Evolutionary conservation across 2,113 vertebrate species (phyloP), one percentile per base, ranked within the genome.

Genomic region (Fukomys damarensis): DNA sequence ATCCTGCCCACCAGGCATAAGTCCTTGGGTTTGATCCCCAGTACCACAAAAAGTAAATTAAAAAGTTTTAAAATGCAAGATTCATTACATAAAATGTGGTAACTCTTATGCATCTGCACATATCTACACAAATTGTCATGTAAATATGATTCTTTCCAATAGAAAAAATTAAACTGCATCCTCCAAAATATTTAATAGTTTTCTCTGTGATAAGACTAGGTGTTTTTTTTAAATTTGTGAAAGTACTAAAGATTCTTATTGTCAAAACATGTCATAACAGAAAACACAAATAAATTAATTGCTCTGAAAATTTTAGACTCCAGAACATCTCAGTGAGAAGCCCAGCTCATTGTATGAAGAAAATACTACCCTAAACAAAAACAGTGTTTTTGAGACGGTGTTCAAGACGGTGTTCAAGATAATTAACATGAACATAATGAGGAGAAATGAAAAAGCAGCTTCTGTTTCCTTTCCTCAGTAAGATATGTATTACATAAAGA

Each of bases 11-110:
- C 28, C 28, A 65, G 14, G 46, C 46, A 49, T 49, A 49, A 49
- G 46, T 49, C 46, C 46, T 49, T 32, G 63, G 63, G 63, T 90
- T 38, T 52, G 58, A 63, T 14, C 43, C 32, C 58, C 22, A n/a
- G 54, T 8, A 76, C 46, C 41, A 46, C 24, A 89, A 30, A 89
- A 26, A 49, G 5, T 49, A 49, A 49, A 49, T 49, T 49, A 6
- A 49, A 49, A 49, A 49, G 9, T 65, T 65, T 65, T 13, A 32
- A 65, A 65, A 65, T 65, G 63, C 11, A 9, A 13, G 38, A 68
- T 85, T 96, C 52, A 86, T 74, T 93, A 95, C 59, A n/a, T 91
- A 96, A 96, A 96, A 89, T 43, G 20, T 77, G 20, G 14, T 82
- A 38, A 6, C 54, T 86, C 46, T 38, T 58, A 56, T 59, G n/a